Base-by-base conservation (phyloP, 2,113 vertebrate species). In the Crypturellus undulatus region DNA sequence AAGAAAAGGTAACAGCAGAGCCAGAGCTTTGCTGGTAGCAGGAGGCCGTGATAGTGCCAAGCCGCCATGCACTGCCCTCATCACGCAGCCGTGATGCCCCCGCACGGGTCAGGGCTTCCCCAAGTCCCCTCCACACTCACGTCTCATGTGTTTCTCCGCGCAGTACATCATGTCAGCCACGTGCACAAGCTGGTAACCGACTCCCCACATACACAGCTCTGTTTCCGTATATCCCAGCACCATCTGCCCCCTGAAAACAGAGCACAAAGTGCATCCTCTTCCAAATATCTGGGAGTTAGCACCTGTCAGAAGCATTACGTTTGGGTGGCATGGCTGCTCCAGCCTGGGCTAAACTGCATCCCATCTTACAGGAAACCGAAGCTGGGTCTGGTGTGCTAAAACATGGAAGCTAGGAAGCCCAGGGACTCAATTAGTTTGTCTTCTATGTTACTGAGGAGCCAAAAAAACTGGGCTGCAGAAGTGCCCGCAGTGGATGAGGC, bases 171-270 rank as follows among this genome's bases (percentile, higher is more conserved):
- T 95, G 71, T 98, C 98, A 0, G 98, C 98, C 0, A 94, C 95
- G 0, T 99, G 98, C 94, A 98, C 96, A 87, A 98, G 98, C 89
- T 98, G 98, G 95, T 98, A 99, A 2, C 98, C 98, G 0, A 98
- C 98, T 4, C 98, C 98, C 30, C 52, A 97, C 87, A 95, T 96
- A 54, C 97, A 97, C 69, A 98, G 94, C 40, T 99, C 98, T 0
- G 36, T 82, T 75, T 98, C 98, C 0, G 97, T 97, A 75, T 99
- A 98, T 16, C 98, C 98, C 96, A 98, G 96, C 21, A 94, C 52
- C 60, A 85, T 49, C 54, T 78, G 89, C 7, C 89, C 95, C 49
- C 96, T 96, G 82, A 9, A 43, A 79, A 38, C 6, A 47, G 73
- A 3, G 32, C 10, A 67, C 68, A 42, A 62, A 12, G 34, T 49